Evolutionary conservation across 2,888 invertebrate genomes (phyloP), one percentile per base, ranked within the genome.

Genomic region (Thymelicus lineola): DNA sequence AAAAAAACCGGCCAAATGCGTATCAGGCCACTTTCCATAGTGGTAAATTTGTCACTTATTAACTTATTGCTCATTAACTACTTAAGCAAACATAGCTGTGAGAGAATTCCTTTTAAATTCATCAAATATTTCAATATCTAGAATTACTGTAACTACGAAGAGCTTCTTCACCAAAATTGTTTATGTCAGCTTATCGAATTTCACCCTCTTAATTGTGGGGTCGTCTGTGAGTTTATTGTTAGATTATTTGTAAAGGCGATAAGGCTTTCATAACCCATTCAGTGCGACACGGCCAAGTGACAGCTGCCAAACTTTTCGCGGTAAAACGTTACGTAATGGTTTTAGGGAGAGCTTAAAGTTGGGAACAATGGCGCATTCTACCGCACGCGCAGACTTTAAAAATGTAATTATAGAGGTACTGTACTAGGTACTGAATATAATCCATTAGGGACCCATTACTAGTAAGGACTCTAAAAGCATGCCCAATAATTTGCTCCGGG

Each of bases 201-300:
- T 76, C 79, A 77, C 75, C 75, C 74, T 74, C 75, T 76, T 82
- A 81, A 84, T 81, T 80, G 80, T 79, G 74, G 76, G 79, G 81
- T 79, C 76, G 81, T 81, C 82, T 81, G 78, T 79, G 79, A 77
- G 77, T 78, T 81, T 76, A 79, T 78, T 79, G 77, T 77, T 74
- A 69, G 68, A 75, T 75, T 75, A 76, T 74, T 75, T 74, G 73
- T 68, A 67, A 71, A 73, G 58, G 70, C 71, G 74, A 74, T 75
- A 74, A 75, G 63, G 70, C 58, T 64, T 69, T 55, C 50, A 59
- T 53, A 77, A 77, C 77, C 76, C 76, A 72, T 74, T 76, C 70
- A 68, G 72, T 72, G 73, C 71, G 75, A 75, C 68, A 71, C 71
- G 71, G 74, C 71, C 65, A 61, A 72, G 70, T 77, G 78, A 76